Evolutionary conservation across 2,113 vertebrate genomes (phyloP).

Genomic region (Gnathonemus echidnorhynchus): DNA sequence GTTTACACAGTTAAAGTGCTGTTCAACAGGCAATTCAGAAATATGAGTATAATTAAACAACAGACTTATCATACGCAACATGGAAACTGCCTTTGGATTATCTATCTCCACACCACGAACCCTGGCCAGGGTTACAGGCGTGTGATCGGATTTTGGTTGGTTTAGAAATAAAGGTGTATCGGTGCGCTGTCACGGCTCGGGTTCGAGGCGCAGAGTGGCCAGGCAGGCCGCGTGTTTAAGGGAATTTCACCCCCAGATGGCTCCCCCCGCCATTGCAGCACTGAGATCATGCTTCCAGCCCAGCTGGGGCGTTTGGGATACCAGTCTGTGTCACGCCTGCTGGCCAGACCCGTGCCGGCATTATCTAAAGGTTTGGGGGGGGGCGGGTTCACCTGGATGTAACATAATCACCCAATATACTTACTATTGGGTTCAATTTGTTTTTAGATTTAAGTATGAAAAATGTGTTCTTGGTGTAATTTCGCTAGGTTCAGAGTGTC

Average conservation of each 20-base stretch:
- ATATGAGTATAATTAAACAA: not conserved
- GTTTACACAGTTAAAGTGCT: not conserved
- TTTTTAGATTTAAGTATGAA: not conserved
- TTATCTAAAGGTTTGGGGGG: not conserved
- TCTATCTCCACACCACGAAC: not conserved
- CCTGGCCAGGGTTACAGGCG: not conserved
- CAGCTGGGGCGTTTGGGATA: not conserved
- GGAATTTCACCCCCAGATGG: not conserved
- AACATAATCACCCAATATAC: not conserved
- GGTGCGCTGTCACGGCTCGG: not conserved
- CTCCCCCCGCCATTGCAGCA: not conserved
- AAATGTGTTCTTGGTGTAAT: not conserved
- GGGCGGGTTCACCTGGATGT: not conserved
- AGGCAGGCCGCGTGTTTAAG: not conserved
- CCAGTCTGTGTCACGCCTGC: not conserved
- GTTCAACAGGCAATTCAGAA: not conserved
- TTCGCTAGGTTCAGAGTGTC: not conserved
- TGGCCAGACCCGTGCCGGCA: not conserved
- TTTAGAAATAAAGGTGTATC: not conserved
- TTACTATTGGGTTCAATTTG: not conserved
- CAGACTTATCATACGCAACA: not conserved
- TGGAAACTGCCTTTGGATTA: not conserved
- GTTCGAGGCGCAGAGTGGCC: not conserved
- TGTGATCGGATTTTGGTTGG: not conserved
- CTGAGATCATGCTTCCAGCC: not conserved